phyloP scores from a whole-genome alignment of 2,888 invertebrate genomes.

The Ectemnius cavifrons region DNA sequence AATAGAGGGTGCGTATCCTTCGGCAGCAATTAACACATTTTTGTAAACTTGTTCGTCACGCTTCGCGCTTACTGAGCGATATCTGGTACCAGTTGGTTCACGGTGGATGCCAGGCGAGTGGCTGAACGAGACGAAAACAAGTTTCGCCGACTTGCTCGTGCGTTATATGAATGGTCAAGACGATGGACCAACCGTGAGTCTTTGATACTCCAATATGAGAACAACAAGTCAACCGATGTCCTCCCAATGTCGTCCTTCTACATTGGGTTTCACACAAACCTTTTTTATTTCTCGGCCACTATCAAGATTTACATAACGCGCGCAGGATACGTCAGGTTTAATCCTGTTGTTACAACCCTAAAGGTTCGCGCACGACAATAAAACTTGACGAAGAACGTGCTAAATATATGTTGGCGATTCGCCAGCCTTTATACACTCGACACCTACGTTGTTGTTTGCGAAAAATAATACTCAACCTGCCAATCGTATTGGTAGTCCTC shows the following conservation, averaged over 20 bases:
- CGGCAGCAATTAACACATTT: slow-evolving; percentile 30
- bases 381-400: slow-evolving; percentile 50
- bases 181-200: background rate
- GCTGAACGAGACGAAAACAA: slow-evolving; percentile 52
- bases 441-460: slow-evolving; percentile 25
- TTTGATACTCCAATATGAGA: no score
- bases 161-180: background rate
- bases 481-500: slow-evolving; percentile 5
- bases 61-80: slow-evolving; percentile 54
- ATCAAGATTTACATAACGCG: slow-evolving; percentile 15
- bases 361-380: slow-evolving; percentile 25
- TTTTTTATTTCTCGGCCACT: background rate
- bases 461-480: slow-evolving; percentile 40
- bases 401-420: slow-evolving; percentile 54
- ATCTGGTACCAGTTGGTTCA: slow-evolving; percentile 25
- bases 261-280: background rate
- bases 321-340: no score
- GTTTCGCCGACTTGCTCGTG: slow-evolving; percentile 52
- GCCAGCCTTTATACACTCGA: slow-evolving; percentile 51
- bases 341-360: background rate
- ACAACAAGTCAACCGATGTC: no score
- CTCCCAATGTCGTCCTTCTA: background rate
- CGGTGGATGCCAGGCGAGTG: slow-evolving; percentile 31
- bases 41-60: slow-evolving; percentile 57
- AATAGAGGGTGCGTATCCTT: no score